A percentile compares a stretch with the other conserved stretches of the same genome.
phyloP scores from a whole-genome alignment of 2,113 vertebrate species.

The Protomyctophum bolini region DNA sequence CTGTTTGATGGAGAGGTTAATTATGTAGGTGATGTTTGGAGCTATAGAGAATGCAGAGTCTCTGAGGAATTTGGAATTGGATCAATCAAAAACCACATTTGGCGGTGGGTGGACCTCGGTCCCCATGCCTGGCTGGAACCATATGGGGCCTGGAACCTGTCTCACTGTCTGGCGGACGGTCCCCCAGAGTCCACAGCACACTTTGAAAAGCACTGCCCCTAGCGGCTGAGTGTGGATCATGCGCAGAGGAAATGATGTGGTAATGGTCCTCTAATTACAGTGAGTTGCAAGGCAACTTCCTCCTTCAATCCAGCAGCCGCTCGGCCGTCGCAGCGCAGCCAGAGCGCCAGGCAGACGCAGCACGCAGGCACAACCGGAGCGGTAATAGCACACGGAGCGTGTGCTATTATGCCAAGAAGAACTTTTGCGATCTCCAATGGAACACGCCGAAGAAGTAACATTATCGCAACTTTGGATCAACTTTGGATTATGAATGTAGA shows the following conservation, averaged over 20 bases:
- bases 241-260: slow-evolving; percentile 79
- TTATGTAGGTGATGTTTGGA: no score
- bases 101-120: no score
- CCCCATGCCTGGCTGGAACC: no score
- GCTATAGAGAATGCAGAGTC: no score
- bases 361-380: neutral
- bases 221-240: slow-evolving; percentile 61
- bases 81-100: no score
- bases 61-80: no score
- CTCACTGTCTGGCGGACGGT: no score
- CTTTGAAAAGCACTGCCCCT: neutral
- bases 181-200: no score
- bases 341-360: slow-evolving; percentile 10
- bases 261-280: slow-evolving; percentile 78
- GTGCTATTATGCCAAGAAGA: neutral
- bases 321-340: slow-evolving; percentile 41
- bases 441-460: neutral
- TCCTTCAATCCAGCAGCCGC: slow-evolving; percentile 57
- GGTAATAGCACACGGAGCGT: no score
- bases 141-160: no score
- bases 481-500: neutral
- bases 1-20: no score
- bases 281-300: slow-evolving; percentile 79
- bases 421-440: slow-evolving; percentile 4
- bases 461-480: slow-evolving; percentile 13